Base-by-base conservation (phyloP, 1,140 invertebrate species). In the Armadillidium nasatum region DNA sequence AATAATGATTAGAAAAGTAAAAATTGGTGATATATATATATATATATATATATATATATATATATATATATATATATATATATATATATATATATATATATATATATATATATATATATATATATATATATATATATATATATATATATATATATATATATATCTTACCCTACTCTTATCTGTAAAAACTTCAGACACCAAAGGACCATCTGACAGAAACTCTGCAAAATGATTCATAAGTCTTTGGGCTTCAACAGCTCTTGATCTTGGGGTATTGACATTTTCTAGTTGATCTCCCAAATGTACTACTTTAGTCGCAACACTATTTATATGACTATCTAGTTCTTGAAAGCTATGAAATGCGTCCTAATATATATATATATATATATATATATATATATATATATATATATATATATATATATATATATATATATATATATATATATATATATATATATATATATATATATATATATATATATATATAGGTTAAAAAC, bases 211-310 rank as follows among this genome's bases (percentile, higher is more conserved):
- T 70, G 90, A 90, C 0, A 98, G 85, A 85, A 99, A 98, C 84
- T 97, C 95, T 13, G 92, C 90, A 84, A 99, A 92, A 86, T 98
- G 94, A 81, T 91, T 93, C 87, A 99, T 93, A 6, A 99, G 84
- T 82, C 94, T 93, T 83, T 96, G 91, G 7, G 97, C 97, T 84
- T 99, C 96, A 7, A 95, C 94, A 10, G 96, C 94, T 81, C 96
- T 87, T 71, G 95, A 91, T 82, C 97, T 87, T 0, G 97, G 97
- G 0, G 92, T 95, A 85, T 99, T 96, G 0, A 98, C 95, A 83
- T 94, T 96, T 84, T 98, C 96, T 44, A 99, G 85, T 83, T 99
- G 97, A 85, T 99, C 96, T 0, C 97, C 97, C 15, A 99, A 88
- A 87, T 99, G 96, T 71, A 99, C 90, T 19, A 99, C 97, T 87